Base-by-base conservation (phyloP, 2,888 invertebrate species). In the Cinara cedri region DNA sequence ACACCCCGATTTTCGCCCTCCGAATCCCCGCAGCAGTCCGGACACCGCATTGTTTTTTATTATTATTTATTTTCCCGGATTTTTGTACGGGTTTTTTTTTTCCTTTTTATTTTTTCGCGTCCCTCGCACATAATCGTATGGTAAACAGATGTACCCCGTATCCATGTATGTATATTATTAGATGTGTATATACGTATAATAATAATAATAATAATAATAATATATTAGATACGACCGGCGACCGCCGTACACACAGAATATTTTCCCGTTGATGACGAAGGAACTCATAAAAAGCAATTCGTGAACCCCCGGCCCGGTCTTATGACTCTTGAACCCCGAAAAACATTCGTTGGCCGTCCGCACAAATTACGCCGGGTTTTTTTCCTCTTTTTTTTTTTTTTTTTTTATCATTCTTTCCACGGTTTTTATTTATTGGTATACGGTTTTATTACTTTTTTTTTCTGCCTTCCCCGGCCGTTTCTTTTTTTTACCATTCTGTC, bases 121-220 rank as follows among this genome's bases (percentile, higher is more conserved):
- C 13, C 46, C 75, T 19, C 49, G 71, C 54, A 9, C 49, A 51
- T 62, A 70, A 78, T 78, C 21, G 60, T 70, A 78, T 78, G 78
- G 78, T 70, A 78, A 78, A 78, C 78, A 78, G 78, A 78, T 78
- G 78, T 78, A 78, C 78, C 78, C 78, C 13, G 60, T 63, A 60
- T 19, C 46, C 44, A 14, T 16, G 11, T 14, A 16, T 26, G 9
- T 62, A 34, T 34, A 42, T 62, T 8, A n/a, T 10, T 68, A 34
- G n/a, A 14, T 1, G 13, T 21, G 63, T 51, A 63, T 51, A 72
- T 26, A 44, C 19, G 19, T 19, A 51, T 24, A 19, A 49, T 6
- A 46, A 3, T n/a, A 54, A n/a, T 19, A 34, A 46, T 34, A 9
- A 54, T 54, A n/a, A n/a, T n/a, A n/a, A n/a, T 16, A 26, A 54